phyloP scores from a whole-genome alignment of 2,113 vertebrate species.

The Colistium nudipinnis region DNA sequence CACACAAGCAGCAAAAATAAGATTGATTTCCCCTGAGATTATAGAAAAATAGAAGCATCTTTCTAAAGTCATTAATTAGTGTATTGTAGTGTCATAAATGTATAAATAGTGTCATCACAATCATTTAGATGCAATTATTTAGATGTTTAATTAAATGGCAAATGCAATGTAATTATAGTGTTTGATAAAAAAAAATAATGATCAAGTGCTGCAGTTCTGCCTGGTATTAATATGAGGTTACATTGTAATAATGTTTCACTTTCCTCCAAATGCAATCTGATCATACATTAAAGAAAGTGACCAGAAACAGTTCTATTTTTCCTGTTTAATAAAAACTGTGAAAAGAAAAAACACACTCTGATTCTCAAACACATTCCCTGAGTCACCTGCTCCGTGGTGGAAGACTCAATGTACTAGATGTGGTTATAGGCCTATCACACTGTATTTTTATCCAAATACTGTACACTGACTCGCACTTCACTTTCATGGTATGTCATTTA shows the following conservation, averaged over 20 bases:
- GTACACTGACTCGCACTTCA: neutral
- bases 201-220: no score
- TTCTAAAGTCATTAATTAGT: neutral
- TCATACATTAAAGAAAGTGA: no score
- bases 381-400: neutral
- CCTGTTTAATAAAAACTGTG: no score
- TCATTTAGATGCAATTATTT: no score
- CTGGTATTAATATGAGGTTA: no score
- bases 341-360: neutral
- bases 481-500: slow-evolving; percentile 3
- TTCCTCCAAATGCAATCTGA: no score
- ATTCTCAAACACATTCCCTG: neutral
- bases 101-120: neutral
- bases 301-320: no score
- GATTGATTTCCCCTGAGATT: neutral
- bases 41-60: neutral
- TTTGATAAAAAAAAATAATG: no score
- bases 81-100: neutral
- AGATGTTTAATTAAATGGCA: no score
- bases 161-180: no score
- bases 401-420: neutral
- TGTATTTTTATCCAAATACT: slow-evolving; percentile 8
- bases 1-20: neutral
- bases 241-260: no score
- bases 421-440: neutral